Evolutionary conservation across 1,140 invertebrate genomes (phyloP).

Genomic region (Dufourea novaeangliae): DNA sequence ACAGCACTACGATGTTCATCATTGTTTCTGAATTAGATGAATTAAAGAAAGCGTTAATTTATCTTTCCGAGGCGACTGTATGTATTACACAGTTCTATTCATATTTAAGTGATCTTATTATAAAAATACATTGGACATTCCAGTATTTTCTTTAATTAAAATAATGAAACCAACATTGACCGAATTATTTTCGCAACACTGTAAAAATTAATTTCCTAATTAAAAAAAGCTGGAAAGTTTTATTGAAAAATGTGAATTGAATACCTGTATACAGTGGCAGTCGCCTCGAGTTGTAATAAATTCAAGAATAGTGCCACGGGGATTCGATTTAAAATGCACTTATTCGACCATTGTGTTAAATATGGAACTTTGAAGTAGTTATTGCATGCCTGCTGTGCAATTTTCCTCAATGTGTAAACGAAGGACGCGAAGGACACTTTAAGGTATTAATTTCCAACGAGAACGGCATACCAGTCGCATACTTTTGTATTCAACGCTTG

Average conservation of each 20-base stretch:
- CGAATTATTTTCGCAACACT: background rate
- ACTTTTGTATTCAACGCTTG: no score
- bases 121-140: no score
- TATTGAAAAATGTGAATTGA: background rate
- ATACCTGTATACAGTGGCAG: background rate
- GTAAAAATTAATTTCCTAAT: constrained; percentile 3
- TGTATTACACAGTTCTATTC: no score
- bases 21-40: no score
- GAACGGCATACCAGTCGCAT: constrained; percentile 7
- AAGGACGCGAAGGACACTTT: background rate
- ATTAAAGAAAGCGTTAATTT: no score
- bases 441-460: background rate
- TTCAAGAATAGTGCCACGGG: constrained; percentile 26
- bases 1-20: no score
- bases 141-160: background rate
- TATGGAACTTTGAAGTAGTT: constrained; percentile 46
- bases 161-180: background rate
- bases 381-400: constrained; percentile 34
- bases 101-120: no score
- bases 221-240: background rate
- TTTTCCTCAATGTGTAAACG: constrained; percentile 28
- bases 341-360: constrained; percentile 44
- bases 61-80: no score
- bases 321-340: constrained; percentile 29
- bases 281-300: constrained; percentile 12